phyloP scores from a whole-genome alignment of 2,797 vertebrate species.

The Crax fasciolata region DNA sequence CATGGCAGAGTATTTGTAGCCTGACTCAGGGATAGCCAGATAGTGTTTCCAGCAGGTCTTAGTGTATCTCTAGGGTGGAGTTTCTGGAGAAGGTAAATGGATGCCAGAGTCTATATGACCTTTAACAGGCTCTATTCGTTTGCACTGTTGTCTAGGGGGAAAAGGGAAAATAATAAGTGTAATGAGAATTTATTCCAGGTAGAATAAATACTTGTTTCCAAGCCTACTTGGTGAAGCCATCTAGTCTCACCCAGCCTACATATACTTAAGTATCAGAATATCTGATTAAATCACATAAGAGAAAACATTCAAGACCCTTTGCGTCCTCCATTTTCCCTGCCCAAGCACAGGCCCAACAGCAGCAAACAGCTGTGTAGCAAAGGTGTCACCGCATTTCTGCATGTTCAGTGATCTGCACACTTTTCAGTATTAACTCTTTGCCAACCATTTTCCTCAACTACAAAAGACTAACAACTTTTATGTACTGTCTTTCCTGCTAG shows the following conservation, averaged over 20 bases:
- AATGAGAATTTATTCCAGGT: neutral
- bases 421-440: neutral
- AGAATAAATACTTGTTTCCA: neutral
- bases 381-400: neutral
- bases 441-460: neutral
- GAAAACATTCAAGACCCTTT: neutral
- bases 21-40: neutral
- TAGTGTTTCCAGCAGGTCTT: neutral
- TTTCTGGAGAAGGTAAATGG: neutral
- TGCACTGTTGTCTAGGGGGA: neutral
- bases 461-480: neutral
- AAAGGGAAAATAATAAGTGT: slow-evolving; percentile 7
- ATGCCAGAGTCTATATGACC: neutral
- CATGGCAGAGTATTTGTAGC: neutral
- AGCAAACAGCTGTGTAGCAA: neutral
- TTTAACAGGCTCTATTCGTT: neutral
- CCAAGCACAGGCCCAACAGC: neutral
- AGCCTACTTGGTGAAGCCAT: neutral
- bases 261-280: neutral
- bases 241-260: neutral
- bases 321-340: neutral
- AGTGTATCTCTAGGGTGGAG: neutral
- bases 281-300: neutral
- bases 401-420: neutral
- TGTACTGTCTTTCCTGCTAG: neutral